These are phyloP conservation scores for Listronotus oregonensis DNA, from an alignment of 1,140 invertebrate species.

Conservation along the genomic window DNA sequence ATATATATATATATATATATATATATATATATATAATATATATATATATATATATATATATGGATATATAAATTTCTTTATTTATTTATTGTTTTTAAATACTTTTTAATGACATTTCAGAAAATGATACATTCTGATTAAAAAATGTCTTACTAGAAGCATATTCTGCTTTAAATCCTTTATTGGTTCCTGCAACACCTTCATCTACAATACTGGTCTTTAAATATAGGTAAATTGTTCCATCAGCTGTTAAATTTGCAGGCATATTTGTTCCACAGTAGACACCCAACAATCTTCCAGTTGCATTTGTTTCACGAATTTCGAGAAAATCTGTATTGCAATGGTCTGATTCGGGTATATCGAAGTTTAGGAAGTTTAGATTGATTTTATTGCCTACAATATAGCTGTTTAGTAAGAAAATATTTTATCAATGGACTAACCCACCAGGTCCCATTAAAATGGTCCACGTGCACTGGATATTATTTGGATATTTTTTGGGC, in stretches of 20 bases:
- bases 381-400: slow-evolving; percentile 68
- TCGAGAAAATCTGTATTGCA: slow-evolving; percentile 88
- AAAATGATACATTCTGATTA: too few relatives aligned
- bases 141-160: slow-evolving; percentile 62
- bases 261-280: slow-evolving; percentile 73
- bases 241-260: slow-evolving; percentile 59
- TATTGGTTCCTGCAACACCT: slow-evolving; percentile 58
- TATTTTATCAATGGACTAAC: not conserved
- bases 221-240: slow-evolving; percentile 83
- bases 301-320: slow-evolving; percentile 67
- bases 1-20: too few relatives aligned
- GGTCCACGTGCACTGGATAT: slow-evolving; percentile 75
- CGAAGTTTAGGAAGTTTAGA: slow-evolving; percentile 69
- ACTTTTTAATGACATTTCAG: too few relatives aligned
- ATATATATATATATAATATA: too few relatives aligned
- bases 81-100: too few relatives aligned
- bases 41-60: too few relatives aligned
- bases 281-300: slow-evolving; percentile 68
- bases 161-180: slow-evolving; percentile 81
- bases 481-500: slow-evolving; percentile 64
- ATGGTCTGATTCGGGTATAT: slow-evolving; percentile 71
- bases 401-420: slow-evolving; percentile 61
- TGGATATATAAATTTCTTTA: too few relatives aligned
- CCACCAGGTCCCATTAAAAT: slow-evolving; percentile 66
- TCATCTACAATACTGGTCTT: slow-evolving; percentile 59